Evolutionary conservation across 2,113 vertebrate species (phyloP).

Genomic region (Brachyistius frenatus): DNA sequence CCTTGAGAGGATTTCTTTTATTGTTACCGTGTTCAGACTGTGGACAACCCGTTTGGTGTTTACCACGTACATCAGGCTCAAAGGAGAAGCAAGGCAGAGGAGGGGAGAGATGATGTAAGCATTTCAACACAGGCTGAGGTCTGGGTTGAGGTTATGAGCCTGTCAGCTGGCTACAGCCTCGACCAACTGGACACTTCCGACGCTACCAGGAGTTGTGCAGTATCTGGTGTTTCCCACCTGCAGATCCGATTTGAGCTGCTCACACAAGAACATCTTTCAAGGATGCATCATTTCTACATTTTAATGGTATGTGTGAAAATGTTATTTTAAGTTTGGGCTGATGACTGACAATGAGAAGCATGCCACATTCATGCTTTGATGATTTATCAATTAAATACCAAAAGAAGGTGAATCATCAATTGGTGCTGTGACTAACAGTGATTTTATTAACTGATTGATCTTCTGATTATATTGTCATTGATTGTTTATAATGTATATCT

Average conservation of each 20-base stretch:
- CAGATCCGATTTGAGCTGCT: conserved; percentile 1
- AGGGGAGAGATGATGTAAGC: conserved; percentile 64
- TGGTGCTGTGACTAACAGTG: neutral
- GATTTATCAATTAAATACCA: too few relatives aligned
- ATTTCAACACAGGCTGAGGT: conserved; percentile 70
- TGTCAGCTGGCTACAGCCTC: conserved; percentile 66
- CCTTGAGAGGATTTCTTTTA: too few relatives aligned
- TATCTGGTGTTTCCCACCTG: conserved; percentile 16
- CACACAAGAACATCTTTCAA: neutral
- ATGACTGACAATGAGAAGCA: neutral
- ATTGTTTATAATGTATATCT: neutral
- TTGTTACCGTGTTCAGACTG: conserved; percentile 1
- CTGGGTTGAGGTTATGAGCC: conserved; percentile 69
- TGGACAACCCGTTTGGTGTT: conserved; percentile 13
- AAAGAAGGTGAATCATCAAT: neutral
- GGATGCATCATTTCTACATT: too few relatives aligned
- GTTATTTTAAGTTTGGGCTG: too few relatives aligned
- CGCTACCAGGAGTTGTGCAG: conserved; percentile 29
- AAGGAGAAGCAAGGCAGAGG: conserved; percentile 1
- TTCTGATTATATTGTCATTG: neutral
- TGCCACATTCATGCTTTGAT: too few relatives aligned
- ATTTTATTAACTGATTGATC: neutral
- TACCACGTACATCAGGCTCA: conserved; percentile 20
- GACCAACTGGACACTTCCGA: conserved; percentile 66
- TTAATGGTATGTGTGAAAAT: too few relatives aligned